These are phyloP conservation scores for Papilio polytes DNA, from an alignment of 1,140 invertebrate species.

Conservation along the genomic window DNA sequence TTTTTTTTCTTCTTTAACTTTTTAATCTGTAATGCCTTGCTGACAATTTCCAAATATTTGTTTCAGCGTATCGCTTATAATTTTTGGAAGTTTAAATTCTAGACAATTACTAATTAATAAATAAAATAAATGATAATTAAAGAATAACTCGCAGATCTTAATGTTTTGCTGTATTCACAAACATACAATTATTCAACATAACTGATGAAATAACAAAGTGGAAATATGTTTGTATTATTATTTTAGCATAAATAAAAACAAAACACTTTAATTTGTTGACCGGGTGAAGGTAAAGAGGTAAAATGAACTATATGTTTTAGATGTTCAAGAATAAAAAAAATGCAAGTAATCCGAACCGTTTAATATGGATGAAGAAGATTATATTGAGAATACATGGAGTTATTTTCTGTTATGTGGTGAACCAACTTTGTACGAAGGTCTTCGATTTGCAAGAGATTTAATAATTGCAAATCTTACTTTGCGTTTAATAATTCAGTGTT, in stretches of 20 bases:
- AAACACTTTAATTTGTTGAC: background rate
- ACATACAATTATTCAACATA: background rate
- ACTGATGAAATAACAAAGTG: background rate
- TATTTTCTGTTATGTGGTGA: slow-evolving; percentile 75
- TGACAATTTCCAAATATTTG: background rate
- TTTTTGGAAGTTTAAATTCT: background rate
- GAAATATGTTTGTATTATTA: background rate
- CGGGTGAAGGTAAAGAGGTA: background rate
- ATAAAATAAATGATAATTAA: background rate
- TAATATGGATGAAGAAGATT: slow-evolving; percentile 72
- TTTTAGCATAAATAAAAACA: background rate
- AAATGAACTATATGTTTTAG: background rate
- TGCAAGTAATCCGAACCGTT: background rate
- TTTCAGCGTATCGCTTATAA: background rate
- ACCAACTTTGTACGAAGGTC: slow-evolving; percentile 78
- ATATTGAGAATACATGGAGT: slow-evolving; percentile 67
- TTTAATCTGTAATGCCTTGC: slow-evolving; percentile 1
- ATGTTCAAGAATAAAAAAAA: background rate
- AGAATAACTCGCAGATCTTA: background rate
- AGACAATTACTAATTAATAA: background rate
- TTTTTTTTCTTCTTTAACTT: background rate
- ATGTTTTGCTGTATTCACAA: background rate
- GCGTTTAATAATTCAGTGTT: slow-evolving; percentile 69
- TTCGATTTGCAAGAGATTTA: slow-evolving; percentile 79
- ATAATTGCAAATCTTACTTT: slow-evolving; percentile 72